Percentiles rank a stretch among this genome's conserved stretches.
These are phyloP conservation scores for Harpagus bidentatus DNA, from an alignment of 2,113 vertebrate species.

Conservation along the genomic window DNA sequence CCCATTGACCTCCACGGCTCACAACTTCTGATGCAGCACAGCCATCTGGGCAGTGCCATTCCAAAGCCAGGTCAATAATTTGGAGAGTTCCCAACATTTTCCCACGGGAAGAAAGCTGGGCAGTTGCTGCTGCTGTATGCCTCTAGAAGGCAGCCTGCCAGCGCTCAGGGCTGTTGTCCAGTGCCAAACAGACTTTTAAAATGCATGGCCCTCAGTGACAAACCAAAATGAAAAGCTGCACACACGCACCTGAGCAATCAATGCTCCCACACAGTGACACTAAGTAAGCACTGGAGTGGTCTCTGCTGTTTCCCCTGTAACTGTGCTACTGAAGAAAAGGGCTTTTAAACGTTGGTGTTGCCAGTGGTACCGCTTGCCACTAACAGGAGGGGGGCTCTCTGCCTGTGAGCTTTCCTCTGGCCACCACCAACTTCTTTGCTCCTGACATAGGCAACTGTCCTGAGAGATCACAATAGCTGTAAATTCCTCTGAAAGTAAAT, in stretches of 20 bases:
- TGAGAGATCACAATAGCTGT: background rate
- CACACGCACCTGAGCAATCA: background rate
- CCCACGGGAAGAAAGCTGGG: constrained; percentile 9
- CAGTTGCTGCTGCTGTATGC: constrained; percentile 20
- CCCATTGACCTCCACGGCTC: background rate
- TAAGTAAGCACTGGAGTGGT: background rate
- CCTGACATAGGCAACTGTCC: background rate
- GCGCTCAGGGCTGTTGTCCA: background rate
- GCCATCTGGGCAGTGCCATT: constrained; percentile 15
- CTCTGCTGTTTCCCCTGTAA: background rate
- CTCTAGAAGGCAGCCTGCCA: constrained; percentile 36
- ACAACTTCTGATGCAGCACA: background rate
- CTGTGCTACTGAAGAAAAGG: background rate
- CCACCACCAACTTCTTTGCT: background rate
- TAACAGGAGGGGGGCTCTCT: background rate
- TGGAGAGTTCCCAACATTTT: constrained; percentile 25
- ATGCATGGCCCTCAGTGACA: background rate
- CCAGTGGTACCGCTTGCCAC: background rate
- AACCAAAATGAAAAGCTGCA: background rate
- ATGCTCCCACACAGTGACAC: accelerated
- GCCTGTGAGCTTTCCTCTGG: background rate
- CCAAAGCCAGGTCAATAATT: background rate
- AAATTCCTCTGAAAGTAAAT: background rate
- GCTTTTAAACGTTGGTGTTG: background rate
- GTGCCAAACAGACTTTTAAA: background rate